Conservation (phyloP, 2,888 invertebrate species). For the Zygogramma bicolorata region DNA sequence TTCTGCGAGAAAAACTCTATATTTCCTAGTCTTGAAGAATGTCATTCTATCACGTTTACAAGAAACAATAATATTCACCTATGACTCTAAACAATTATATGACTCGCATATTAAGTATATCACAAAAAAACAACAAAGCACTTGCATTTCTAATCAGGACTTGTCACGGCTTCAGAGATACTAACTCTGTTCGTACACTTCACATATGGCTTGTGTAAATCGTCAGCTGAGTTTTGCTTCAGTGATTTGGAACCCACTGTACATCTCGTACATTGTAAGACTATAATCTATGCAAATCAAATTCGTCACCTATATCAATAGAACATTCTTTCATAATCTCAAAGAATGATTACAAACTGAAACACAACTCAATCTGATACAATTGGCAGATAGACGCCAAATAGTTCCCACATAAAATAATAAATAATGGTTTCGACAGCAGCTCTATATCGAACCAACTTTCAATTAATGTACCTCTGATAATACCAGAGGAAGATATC, state of each 20-base stretch:
- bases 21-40: not conserved
- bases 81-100: no score
- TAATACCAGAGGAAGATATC: not conserved
- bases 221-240: not conserved
- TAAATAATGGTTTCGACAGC: not conserved
- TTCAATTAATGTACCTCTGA: not conserved
- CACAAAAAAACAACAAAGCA: no score
- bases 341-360: not conserved
- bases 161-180: not conserved
- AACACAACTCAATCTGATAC: not conserved
- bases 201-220: constrained; percentile 1
- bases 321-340: not conserved
- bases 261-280: not conserved
- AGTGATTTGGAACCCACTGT: not conserved
- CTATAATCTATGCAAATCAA: not conserved
- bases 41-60: not conserved
- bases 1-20: not conserved
- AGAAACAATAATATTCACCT: not conserved
- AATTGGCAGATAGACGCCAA: not conserved
- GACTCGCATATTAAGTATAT: no score
- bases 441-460: not conserved
- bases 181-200: not conserved
- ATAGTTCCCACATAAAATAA: not conserved
- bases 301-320: not conserved
- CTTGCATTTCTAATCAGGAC: not conserved